These are phyloP conservation scores for Tautogolabrus adspersus DNA, from an alignment of 2,113 vertebrate genomes.

Conservation along the genomic window DNA sequence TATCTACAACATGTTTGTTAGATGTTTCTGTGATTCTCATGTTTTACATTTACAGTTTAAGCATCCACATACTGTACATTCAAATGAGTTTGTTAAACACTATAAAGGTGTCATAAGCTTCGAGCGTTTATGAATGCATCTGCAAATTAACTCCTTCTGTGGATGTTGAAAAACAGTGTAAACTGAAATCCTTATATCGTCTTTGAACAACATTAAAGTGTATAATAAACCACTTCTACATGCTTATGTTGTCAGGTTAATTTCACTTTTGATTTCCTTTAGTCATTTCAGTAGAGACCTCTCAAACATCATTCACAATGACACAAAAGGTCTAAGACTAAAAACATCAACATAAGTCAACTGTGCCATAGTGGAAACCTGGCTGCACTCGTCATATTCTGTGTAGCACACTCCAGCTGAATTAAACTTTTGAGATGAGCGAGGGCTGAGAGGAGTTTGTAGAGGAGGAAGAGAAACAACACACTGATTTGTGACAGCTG, in stretches of 20 bases:
- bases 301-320: background rate
- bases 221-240: background rate
- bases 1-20: too few relatives aligned
- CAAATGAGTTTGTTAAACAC: too few relatives aligned
- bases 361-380: slow-evolving; percentile 4
- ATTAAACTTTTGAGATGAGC: slow-evolving; percentile 35
- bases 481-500: slow-evolving; percentile 54
- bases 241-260: background rate
- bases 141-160: too few relatives aligned
- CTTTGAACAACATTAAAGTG: too few relatives aligned
- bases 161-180: too few relatives aligned
- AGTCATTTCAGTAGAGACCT: background rate
- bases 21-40: too few relatives aligned
- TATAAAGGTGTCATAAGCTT: too few relatives aligned
- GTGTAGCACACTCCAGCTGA: slow-evolving; percentile 39
- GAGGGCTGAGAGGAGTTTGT: slow-evolving; percentile 63
- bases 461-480: slow-evolving; percentile 66
- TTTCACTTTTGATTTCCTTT: background rate
- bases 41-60: too few relatives aligned
- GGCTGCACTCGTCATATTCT: slow-evolving; percentile 10
- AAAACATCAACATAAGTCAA: background rate
- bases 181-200: too few relatives aligned
- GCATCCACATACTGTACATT: too few relatives aligned
- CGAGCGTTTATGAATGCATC: too few relatives aligned
- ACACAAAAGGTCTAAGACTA: background rate